Evolutionary conservation across 2,797 vertebrate species (phyloP).

Genomic region (Diceros bicornis): DNA sequence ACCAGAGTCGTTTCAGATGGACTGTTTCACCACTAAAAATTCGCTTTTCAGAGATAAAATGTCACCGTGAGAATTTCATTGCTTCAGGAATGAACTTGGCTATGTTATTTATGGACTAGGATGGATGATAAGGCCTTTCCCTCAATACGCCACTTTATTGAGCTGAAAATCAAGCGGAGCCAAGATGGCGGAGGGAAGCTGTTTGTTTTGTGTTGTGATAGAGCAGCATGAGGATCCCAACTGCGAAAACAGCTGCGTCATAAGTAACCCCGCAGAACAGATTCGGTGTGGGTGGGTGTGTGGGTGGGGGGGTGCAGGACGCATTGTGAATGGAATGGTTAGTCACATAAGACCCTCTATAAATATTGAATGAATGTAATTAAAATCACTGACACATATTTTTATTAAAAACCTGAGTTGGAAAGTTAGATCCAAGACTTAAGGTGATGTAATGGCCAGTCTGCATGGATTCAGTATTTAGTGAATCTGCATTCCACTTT

Average conservation of each 20-base stretch:
- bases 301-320: slow-evolving; percentile 71
- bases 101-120: slow-evolving; percentile 64
- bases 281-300: slow-evolving; percentile 71
- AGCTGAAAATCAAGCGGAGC: slow-evolving; percentile 66
- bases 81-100: slow-evolving; percentile 69
- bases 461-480: slow-evolving; percentile 16
- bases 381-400: slow-evolving; percentile 35
- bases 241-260: slow-evolving; percentile 87
- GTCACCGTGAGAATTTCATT: slow-evolving; percentile 66
- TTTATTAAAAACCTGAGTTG: slow-evolving; percentile 58
- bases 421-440: slow-evolving; percentile 75
- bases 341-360: slow-evolving; percentile 80
- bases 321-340: slow-evolving; percentile 82
- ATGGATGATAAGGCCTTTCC: slow-evolving; percentile 55
- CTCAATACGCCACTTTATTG: slow-evolving; percentile 55
- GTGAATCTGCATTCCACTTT: slow-evolving; percentile 37
- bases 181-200: slow-evolving; percentile 79
- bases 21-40: slow-evolving; percentile 74
- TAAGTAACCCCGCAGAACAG: slow-evolving; percentile 86
- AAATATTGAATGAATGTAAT: slow-evolving; percentile 74
- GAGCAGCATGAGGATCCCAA: slow-evolving; percentile 81
- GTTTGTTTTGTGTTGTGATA: slow-evolving; percentile 76
- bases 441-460: slow-evolving; percentile 49
- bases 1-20: slow-evolving; percentile 81
- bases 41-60: slow-evolving; percentile 70